Evolutionary conservation across 2,113 vertebrate species (phyloP).

Genomic region (Campylomormyrus tamandua): DNA sequence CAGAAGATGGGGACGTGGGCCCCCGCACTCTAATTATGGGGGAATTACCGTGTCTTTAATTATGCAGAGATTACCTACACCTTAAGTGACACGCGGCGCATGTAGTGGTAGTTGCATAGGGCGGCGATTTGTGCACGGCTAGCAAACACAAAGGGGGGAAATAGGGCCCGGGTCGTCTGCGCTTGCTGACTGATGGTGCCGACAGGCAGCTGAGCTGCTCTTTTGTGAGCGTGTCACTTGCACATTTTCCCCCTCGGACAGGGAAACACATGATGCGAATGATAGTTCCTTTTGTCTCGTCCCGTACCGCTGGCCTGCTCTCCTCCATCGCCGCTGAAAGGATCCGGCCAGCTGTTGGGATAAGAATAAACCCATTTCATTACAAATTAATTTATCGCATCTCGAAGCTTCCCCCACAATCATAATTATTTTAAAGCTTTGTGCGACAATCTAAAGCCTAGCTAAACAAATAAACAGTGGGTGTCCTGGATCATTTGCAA

Average conservation of each 20-base stretch:
- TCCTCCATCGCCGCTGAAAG: slow-evolving; percentile 59
- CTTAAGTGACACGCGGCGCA: not conserved
- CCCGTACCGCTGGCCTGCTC: slow-evolving; percentile 63
- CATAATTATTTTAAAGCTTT: slow-evolving; percentile 71
- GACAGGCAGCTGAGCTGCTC: slow-evolving; percentile 68
- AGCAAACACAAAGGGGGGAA: slow-evolving; percentile 42
- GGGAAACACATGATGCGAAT: slow-evolving; percentile 66
- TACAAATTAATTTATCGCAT: slow-evolving; percentile 78
- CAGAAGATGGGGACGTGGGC: not conserved
- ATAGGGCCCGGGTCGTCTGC: slow-evolving; percentile 72
- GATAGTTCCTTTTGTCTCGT: slow-evolving; percentile 70
- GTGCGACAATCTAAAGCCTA: slow-evolving; percentile 69
- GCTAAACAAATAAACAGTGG: slow-evolving; percentile 75
- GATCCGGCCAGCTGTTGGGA: slow-evolving; percentile 74
- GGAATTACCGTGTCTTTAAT: not conserved
- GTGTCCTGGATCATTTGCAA: slow-evolving; percentile 65
- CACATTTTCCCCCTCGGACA: slow-evolving; percentile 65
- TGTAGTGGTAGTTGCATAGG: not conserved
- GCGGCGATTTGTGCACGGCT: not conserved
- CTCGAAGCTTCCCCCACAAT: slow-evolving; percentile 63
- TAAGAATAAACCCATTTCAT: slow-evolving; percentile 69
- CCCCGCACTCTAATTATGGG: not conserved
- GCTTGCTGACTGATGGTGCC: slow-evolving; percentile 60
- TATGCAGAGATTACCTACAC: not conserved
- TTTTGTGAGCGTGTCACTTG: slow-evolving; percentile 83